phyloP scores from a whole-genome alignment of 2,888 invertebrate genomes.

The Zygothrica quintamaculata region DNA sequence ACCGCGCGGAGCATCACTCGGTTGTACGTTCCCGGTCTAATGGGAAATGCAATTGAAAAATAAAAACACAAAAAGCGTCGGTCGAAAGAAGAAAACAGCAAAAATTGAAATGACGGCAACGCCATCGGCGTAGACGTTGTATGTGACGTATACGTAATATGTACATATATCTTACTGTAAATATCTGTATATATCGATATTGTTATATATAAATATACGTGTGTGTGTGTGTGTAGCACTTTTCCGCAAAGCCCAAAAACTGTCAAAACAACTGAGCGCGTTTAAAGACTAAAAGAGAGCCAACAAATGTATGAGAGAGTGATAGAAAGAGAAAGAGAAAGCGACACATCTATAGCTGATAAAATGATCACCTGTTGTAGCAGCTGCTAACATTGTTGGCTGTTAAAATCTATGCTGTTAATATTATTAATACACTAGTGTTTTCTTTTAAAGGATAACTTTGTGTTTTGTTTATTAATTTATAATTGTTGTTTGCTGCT shows the following conservation, averaged over 20 bases:
- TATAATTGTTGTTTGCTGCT: slow-evolving; percentile 14
- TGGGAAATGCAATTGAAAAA: slow-evolving; percentile 77
- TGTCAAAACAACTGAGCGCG: slow-evolving; percentile 45
- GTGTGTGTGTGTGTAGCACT: slow-evolving; percentile 47
- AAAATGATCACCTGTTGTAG: slow-evolving; percentile 61
- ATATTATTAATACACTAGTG: slow-evolving; percentile 5
- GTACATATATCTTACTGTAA: background rate
- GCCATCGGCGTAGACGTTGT: slow-evolving; percentile 31
- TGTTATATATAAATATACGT: slow-evolving; percentile 44
- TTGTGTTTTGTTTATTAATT: slow-evolving; percentile 14
- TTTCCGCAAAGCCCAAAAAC: slow-evolving; percentile 74
- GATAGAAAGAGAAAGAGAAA: slow-evolving; percentile 38
- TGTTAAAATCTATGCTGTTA: slow-evolving; percentile 1
- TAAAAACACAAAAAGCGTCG: slow-evolving; percentile 59
- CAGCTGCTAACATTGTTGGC: background rate
- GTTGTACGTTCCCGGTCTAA: slow-evolving; percentile 49
- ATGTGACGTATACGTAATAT: slow-evolving; percentile 68
- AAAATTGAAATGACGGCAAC: slow-evolving; percentile 55
- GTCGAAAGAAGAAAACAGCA: slow-evolving; percentile 65
- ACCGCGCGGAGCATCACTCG: slow-evolving; percentile 58
- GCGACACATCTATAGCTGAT: slow-evolving; percentile 34
- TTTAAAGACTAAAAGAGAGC: background rate
- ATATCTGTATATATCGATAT: slow-evolving; percentile 57
- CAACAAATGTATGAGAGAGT: slow-evolving; percentile 6
- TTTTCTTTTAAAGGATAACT: slow-evolving; percentile 24